phyloP scores from a whole-genome alignment of 2,888 invertebrate genomes.

The Lepeophtheirus nordmannii region DNA sequence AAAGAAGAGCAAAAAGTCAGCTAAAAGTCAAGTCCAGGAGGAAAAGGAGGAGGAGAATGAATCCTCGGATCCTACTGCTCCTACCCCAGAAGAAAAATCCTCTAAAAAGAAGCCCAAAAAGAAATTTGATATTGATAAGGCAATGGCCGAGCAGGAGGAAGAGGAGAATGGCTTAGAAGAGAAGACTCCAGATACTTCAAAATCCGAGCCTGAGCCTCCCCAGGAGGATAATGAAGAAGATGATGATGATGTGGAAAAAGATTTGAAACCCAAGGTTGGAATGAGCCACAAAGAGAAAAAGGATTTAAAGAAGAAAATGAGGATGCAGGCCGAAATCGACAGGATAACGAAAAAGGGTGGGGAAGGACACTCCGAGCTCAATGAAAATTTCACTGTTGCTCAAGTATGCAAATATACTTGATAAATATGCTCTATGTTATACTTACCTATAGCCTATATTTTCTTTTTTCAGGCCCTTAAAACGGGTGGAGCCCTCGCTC shows the following conservation, averaged over 20 bases:
- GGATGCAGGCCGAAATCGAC: constrained; percentile 75
- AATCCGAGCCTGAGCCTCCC: constrained; percentile 33
- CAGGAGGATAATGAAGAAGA: constrained; percentile 42
- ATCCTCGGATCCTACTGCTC: neutral
- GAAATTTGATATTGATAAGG: constrained; percentile 22
- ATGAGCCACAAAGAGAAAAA: constrained; percentile 80
- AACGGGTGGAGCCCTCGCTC: constrained; percentile 51
- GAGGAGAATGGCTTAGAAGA: neutral
- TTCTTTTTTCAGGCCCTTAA: constrained; percentile 39
- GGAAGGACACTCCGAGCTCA: constrained; percentile 71
- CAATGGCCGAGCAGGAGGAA: neutral
- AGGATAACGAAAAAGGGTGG: constrained; percentile 68
- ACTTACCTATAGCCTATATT: neutral
- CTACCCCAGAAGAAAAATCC: neutral
- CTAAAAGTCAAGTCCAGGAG: neutral
- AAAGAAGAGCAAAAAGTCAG: too few species aligned
- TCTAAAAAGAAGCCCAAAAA: constrained; percentile 23
- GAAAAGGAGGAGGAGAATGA: neutral
- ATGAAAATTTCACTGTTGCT: constrained; percentile 88
- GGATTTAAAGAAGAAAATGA: constrained; percentile 62
- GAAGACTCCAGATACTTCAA: neutral
- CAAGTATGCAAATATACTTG: constrained; percentile 38
- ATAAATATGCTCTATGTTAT: too few species aligned
- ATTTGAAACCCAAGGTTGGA: constrained; percentile 45
- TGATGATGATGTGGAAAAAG: constrained; percentile 31